Evolutionary conservation across 2,113 vertebrate species (phyloP).

Genomic region (Bambusicola thoracicus): DNA sequence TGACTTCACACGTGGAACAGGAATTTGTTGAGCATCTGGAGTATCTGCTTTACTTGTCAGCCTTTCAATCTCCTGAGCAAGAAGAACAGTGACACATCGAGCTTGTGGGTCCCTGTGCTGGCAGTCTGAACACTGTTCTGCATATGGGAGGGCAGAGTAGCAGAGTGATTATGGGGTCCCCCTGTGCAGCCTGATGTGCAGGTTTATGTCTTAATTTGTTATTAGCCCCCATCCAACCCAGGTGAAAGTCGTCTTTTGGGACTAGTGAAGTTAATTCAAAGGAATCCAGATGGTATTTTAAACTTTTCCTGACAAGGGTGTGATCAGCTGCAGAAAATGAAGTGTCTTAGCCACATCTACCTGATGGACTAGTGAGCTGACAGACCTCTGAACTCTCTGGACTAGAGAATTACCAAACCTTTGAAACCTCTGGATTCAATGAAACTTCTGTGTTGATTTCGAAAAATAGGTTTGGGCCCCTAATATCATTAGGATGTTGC

Average conservation of each 20-base stretch:
- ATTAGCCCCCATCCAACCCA: neutral
- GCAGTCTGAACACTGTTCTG: neutral
- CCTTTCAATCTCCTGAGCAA: neutral
- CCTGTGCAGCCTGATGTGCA: neutral
- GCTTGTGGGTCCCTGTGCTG: neutral
- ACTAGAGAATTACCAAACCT: neutral
- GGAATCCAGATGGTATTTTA: neutral
- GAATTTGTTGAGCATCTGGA: neutral
- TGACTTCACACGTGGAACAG: neutral
- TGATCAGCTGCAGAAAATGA: neutral
- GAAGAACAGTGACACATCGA: neutral
- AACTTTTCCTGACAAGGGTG: neutral
- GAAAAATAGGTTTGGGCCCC: neutral
- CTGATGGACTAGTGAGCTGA: rapidly evolving
- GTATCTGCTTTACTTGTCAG: neutral
- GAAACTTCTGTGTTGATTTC: neutral
- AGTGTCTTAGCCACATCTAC: neutral
- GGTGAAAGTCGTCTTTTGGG: neutral
- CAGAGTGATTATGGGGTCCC: neutral
- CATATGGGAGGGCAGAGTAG: neutral
- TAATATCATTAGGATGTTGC: neutral
- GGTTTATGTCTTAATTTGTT: neutral
- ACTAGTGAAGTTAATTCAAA: neutral
- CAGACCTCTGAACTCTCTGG: neutral
- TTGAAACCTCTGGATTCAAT: neutral